phyloP scores from a whole-genome alignment of 92 coral and sea anemone species.

The Palythoa heliodiscus region DNA sequence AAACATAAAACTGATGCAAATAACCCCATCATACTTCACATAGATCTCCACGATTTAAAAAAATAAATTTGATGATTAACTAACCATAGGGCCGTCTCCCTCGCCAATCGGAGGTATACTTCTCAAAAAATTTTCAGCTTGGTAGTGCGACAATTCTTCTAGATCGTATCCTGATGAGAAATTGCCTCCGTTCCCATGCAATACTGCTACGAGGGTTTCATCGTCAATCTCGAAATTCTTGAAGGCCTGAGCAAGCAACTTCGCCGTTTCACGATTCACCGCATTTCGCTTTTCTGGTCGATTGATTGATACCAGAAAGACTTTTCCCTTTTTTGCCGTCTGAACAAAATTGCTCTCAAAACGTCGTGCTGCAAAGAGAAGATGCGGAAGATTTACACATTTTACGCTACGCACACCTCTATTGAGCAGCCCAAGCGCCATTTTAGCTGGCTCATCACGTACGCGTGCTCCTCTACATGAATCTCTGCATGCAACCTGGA shows the following conservation, averaged over 20 bases:
- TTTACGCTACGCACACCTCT: conserved; percentile 42
- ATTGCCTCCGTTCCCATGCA: conserved; percentile 74
- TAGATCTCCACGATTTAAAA: background rate
- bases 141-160: conserved; percentile 64
- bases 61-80: background rate
- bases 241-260: conserved; percentile 68
- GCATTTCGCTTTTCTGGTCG: conserved; percentile 95
- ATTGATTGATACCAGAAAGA: conserved; percentile 67
- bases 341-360: conserved; percentile 63
- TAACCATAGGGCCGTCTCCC: conserved; percentile 87
- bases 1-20: no score
- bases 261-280: conserved; percentile 70
- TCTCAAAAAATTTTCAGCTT: conserved; percentile 61
- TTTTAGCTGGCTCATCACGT: background rate
- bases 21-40: background rate
- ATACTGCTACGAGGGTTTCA: conserved; percentile 69
- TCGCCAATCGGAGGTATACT: conserved; percentile 69
- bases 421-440: conserved; percentile 52
- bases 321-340: conserved; percentile 75
- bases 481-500: background rate
- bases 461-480: background rate
- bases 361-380: conserved; percentile 58
- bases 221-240: conserved; percentile 75
- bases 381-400: conserved; percentile 50
- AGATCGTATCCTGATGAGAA: conserved; percentile 88